These are phyloP conservation scores for Hypomesus transpacificus DNA, from an alignment of 2,113 vertebrate genomes.

Conservation along the genomic window DNA sequence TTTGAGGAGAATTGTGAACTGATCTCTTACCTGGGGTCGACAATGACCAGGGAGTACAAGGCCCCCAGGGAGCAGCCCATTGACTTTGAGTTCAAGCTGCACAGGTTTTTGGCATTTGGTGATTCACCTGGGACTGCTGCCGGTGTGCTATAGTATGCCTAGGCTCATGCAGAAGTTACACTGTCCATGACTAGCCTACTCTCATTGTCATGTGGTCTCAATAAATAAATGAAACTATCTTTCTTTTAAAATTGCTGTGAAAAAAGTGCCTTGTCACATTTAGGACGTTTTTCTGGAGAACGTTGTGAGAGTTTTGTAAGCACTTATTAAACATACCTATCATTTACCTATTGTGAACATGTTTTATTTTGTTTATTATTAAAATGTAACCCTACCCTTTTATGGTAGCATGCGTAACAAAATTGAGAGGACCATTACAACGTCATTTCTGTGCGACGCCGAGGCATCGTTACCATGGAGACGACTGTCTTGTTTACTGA, in stretches of 20 bases:
- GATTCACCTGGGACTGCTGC: constrained; percentile 41
- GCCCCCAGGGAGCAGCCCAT: constrained; percentile 69
- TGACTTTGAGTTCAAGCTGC: constrained; percentile 78
- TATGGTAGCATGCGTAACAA: not conserved
- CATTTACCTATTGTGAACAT: no score
- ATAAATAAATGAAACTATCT: not conserved
- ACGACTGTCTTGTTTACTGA: constrained; percentile 11
- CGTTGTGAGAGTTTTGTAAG: no score
- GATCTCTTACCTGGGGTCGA: constrained; percentile 77
- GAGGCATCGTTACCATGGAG: constrained; percentile 13
- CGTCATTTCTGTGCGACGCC: constrained; percentile 8
- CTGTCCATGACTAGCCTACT: no score
- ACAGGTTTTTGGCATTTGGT: constrained; percentile 76
- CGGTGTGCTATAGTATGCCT: constrained; percentile 34
- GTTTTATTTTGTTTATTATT: no score
- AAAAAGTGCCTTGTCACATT: not conserved
- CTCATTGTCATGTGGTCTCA: no score
- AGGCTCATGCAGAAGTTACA: not conserved
- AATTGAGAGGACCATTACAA: not conserved
- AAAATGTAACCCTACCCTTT: no score
- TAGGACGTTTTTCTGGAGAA: no score
- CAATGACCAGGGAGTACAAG: constrained; percentile 73
- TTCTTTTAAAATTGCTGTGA: not conserved
- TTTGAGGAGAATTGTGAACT: constrained; percentile 85
- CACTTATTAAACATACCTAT: no score